A percentile compares a stretch with the other conserved stretches of the same genome.
These are phyloP conservation scores for Lindbergichthys nudifrons DNA, from an alignment of 2,797 vertebrate genomes.

Conservation along the genomic window DNA sequence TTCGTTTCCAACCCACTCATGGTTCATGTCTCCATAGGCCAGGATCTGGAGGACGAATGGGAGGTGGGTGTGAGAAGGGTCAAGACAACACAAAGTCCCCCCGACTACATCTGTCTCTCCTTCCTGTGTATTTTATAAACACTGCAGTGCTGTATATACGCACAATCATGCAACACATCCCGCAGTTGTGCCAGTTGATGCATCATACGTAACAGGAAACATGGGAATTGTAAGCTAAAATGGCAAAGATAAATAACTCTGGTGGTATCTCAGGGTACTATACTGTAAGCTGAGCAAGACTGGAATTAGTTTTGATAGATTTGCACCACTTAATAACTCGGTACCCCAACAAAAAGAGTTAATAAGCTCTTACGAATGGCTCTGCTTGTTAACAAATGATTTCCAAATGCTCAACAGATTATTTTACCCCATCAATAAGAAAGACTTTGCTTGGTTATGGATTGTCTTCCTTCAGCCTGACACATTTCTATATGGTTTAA, in stretches of 20 bases:
- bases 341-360: no score
- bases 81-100: conserved; percentile 5
- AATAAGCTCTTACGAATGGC: no score
- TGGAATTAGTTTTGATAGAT: not conserved
- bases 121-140: not conserved
- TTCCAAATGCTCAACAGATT: not conserved
- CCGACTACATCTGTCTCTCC: conserved; percentile 10
- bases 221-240: not conserved
- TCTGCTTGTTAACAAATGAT: not conserved
- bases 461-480: not conserved
- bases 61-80: not conserved
- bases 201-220: not conserved
- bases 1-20: conserved; percentile 98
- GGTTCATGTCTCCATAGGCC: conserved; percentile 99
- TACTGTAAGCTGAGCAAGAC: not conserved
- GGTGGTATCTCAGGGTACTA: not conserved
- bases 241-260: not conserved
- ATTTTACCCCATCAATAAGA: not conserved
- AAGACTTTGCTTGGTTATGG: not conserved
- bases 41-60: conserved; percentile 85
- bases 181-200: not conserved
- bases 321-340: not conserved
- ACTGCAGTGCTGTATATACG: conserved; percentile 6
- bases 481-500: not conserved
- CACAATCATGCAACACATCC: conserved; percentile 12